phyloP scores from a whole-genome alignment of 2,113 vertebrate genomes.

The Melospiza melodia region DNA sequence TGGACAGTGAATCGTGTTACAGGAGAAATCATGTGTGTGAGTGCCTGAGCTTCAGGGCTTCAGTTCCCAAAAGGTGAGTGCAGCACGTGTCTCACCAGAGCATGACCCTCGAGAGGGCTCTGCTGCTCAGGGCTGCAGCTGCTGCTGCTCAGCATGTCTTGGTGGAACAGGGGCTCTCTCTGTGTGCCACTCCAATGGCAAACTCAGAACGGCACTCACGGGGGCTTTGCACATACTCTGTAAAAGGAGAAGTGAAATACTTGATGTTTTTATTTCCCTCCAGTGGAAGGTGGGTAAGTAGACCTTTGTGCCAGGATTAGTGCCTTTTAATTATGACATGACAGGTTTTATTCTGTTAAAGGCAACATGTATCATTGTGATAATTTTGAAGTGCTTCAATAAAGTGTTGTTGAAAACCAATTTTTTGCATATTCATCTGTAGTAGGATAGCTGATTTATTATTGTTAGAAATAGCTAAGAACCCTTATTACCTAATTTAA shows the following conservation, averaged over 20 bases:
- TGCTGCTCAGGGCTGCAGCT: neutral
- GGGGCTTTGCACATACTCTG: neutral
- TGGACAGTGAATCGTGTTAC: accelerated
- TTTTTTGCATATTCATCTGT: constrained; percentile 3
- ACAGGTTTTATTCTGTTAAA: constrained; percentile 55
- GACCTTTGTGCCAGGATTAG: constrained; percentile 59
- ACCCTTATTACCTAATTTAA: neutral
- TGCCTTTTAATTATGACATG: constrained; percentile 53
- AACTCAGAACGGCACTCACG: neutral
- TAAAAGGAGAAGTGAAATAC: neutral
- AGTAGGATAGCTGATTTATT: neutral
- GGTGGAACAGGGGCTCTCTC: neutral
- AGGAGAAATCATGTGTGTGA: neutral
- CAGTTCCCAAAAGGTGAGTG: neutral
- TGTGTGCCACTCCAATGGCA: accelerated
- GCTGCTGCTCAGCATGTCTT: neutral
- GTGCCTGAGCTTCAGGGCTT: neutral
- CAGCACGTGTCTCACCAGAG: neutral
- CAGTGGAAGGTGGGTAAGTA: constrained; percentile 49
- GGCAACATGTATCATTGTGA: constrained; percentile 59
- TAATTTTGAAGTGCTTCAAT: constrained; percentile 62
- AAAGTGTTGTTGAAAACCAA: constrained; percentile 48
- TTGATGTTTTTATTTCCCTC: neutral
- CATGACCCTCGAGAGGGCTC: neutral
- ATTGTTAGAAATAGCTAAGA: neutral